These are phyloP conservation scores for Oxytorus armatus DNA, from an alignment of 2,888 invertebrate genomes.

Conservation along the genomic window DNA sequence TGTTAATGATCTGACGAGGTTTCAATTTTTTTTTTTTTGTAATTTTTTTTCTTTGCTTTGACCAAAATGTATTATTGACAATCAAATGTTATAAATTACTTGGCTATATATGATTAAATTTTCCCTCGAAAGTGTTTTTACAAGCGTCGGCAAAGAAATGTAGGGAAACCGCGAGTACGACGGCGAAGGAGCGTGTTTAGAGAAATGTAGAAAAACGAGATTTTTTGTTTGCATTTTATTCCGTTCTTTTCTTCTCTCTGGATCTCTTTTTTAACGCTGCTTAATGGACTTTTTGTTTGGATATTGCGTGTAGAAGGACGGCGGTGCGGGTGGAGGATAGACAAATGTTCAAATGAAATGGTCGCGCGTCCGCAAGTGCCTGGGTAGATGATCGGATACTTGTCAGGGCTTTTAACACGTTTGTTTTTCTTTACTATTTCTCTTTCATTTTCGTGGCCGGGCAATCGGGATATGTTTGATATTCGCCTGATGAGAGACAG, in stretches of 20 bases:
- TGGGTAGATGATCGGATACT: conserved; percentile 47
- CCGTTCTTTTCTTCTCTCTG: conserved; percentile 64
- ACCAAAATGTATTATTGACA: conserved; percentile 68
- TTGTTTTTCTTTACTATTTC: conserved; percentile 1
- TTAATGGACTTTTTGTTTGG: conserved; percentile 6
- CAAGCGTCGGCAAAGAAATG: conserved; percentile 34
- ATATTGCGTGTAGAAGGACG: neutral
- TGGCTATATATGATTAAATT: conserved; percentile 49
- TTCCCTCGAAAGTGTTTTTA: conserved; percentile 54
- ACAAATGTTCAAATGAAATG: conserved; percentile 21
- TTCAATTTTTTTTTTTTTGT: conserved; percentile 40
- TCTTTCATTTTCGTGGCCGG: neutral
- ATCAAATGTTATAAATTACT: conserved; percentile 67
- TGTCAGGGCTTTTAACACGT: conserved; percentile 10
- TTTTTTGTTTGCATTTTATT: conserved; percentile 56
- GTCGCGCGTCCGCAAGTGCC: conserved; percentile 41
- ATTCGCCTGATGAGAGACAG: neutral
- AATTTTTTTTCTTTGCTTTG: conserved; percentile 51
- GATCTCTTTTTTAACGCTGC: conserved; percentile 31
- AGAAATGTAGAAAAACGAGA: conserved; percentile 35
- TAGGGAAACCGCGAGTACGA: neutral
- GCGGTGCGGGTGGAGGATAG: neutral
- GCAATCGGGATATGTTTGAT: conserved; percentile 22
- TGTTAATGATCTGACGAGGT: conserved; percentile 64
- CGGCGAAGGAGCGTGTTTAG: neutral